phyloP scores from a whole-genome alignment of 2,888 invertebrate species.

The Anthrax anthrax region DNA sequence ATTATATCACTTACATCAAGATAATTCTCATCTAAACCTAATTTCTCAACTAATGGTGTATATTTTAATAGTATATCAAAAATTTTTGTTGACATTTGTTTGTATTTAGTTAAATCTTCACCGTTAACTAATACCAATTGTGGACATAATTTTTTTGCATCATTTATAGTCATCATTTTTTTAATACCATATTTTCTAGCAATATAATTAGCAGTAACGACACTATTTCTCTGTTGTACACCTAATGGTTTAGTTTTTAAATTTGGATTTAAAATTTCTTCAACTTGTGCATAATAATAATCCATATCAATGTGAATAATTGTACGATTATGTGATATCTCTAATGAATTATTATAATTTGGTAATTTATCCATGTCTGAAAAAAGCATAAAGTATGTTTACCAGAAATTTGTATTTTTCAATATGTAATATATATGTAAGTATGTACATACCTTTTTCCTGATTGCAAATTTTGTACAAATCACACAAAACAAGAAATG shows the following conservation, averaged over 20 bases:
- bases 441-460: too few relatives aligned
- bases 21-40: constrained; percentile 76
- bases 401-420: too few relatives aligned
- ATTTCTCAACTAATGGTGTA: constrained; percentile 59
- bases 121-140: constrained; percentile 62
- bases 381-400: too few relatives aligned
- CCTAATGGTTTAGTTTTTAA: constrained; percentile 55
- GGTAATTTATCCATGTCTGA: too few relatives aligned
- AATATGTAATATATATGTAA: too few relatives aligned
- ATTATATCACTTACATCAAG: constrained; percentile 57
- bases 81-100: constrained; percentile 62
- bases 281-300: constrained; percentile 78
- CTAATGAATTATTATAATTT: too few relatives aligned
- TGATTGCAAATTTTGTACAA: too few relatives aligned
- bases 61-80: constrained; percentile 55
- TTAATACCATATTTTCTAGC: constrained; percentile 60
- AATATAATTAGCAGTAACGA: constrained; percentile 73
- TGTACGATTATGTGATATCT: constrained; percentile 42
- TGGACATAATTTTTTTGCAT: constrained; percentile 60
- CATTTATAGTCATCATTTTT: constrained; percentile 64
- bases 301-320: constrained; percentile 72
- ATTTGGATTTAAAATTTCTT: constrained; percentile 58
- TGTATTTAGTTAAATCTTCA: constrained; percentile 69
- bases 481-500: too few relatives aligned
- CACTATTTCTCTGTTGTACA: constrained; percentile 68